phyloP scores from a whole-genome alignment of 2,888 invertebrate genomes.

The Gymnocheta viridis region DNA sequence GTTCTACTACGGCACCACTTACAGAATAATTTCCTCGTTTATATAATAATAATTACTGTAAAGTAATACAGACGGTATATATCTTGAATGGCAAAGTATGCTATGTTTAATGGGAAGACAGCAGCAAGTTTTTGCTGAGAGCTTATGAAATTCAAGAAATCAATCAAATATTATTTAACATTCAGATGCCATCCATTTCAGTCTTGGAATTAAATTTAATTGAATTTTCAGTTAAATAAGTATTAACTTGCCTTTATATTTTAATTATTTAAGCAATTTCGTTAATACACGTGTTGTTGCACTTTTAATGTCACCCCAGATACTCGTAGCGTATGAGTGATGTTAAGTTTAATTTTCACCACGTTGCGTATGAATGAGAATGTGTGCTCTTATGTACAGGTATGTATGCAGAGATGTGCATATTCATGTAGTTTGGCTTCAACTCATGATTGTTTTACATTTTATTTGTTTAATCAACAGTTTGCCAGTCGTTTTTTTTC shows the following conservation, averaged over 20 bases:
- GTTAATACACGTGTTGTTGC: not conserved
- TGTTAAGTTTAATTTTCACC: slow-evolving; percentile 21
- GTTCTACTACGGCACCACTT: too few relatives aligned
- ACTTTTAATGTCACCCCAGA: slow-evolving; percentile 11
- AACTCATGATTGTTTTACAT: not conserved
- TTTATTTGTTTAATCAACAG: slow-evolving; percentile 29
- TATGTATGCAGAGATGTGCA: not conserved
- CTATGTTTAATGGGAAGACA: too few relatives aligned
- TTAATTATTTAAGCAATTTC: not conserved
- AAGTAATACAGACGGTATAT: too few relatives aligned
- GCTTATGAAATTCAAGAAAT: too few relatives aligned
- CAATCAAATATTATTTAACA: not conserved
- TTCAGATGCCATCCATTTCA: not conserved
- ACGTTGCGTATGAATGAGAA: not conserved
- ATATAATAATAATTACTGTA: too few relatives aligned
- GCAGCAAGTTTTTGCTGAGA: too few relatives aligned
- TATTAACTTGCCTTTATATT: not conserved
- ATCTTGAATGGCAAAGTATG: too few relatives aligned
- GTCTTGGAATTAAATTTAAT: not conserved
- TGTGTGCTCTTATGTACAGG: not conserved
- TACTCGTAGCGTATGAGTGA: slow-evolving; percentile 41
- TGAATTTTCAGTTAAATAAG: not conserved
- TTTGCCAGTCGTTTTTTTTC: not conserved
- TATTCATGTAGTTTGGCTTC: not conserved
- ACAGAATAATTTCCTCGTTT: too few relatives aligned